Evolutionary conservation across 1,140 invertebrate species (phyloP), one percentile per base, ranked within the genome.

Genomic region (Drosophila paulistorum): DNA sequence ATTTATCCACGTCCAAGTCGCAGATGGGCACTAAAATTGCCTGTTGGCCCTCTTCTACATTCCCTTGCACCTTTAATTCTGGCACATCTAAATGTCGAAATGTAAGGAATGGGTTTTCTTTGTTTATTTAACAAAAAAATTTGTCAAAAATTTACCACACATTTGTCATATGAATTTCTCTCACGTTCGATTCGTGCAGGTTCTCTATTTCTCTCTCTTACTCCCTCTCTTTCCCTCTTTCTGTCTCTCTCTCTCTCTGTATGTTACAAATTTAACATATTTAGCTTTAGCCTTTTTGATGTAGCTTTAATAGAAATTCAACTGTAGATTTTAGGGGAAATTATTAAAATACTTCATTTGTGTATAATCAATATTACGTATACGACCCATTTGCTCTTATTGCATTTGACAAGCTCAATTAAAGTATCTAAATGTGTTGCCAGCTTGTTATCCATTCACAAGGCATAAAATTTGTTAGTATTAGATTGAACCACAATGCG

Each of bases 1-100:
- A 59, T 59, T 59, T 37, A 37, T 59, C 33, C 57, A 59, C 57
- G 57, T 59, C 33, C 57, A 33, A 59, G 57, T 59, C 57, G 14
- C 57, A 59, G 57, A 59, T 59, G 57, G 33, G 57, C 57, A 33
- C 20, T 59, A 33, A 33, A 58, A 14, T 35, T 35, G 30, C 30
- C 55, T 9, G 2, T 57, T 13, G 6, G 13, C 20, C 2, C n/a
- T 35, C 26, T 1, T 0, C 1, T 6, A 6, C 11, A 30, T 30
- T 7, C 7, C n/a, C 17, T 17, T 48, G 7, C 7, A 48, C 9
- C 45, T 20, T 23, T 51, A 11, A 23, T 23, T 1, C 20, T 51
- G 45, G 9, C 17, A 51, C 20, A 51, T 51, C 3, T 7, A 51
- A 51, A 51, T 23, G 17, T 48, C 14, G 35, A 37, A 37, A 30